Percentiles rank a stretch among this genome's conserved stretches.
phyloP scores from a whole-genome alignment of 2,888 invertebrate genomes.

The Cerastoderma edule region DNA sequence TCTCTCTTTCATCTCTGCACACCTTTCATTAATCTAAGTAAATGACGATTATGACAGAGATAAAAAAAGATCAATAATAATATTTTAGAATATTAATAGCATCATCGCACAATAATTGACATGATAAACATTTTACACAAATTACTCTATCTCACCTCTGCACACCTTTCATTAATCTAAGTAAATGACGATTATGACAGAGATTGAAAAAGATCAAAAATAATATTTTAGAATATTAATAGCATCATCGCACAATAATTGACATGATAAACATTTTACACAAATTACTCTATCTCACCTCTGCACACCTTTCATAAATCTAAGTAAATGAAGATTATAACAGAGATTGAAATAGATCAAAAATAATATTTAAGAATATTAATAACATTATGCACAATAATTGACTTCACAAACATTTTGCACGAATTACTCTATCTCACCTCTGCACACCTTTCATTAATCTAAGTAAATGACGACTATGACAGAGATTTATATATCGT shows the following conservation, averaged over 20 bases:
- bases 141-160: no score
- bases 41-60: slow-evolving; percentile 3
- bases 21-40: background rate
- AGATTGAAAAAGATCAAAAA: no score
- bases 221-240: no score
- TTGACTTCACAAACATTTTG: no score
- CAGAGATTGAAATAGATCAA: background rate
- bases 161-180: background rate
- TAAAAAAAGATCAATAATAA: background rate
- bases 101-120: background rate
- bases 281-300: background rate
- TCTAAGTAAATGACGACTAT: no score
- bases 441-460: no score
- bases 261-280: no score
- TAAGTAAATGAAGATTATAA: background rate
- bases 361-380: no score
- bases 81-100: background rate
- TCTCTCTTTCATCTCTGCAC: slow-evolving; percentile 17
- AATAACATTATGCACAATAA: no score
- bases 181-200: background rate
- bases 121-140: slow-evolving; percentile 2
- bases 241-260: no score
- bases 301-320: slow-evolving; percentile 7
- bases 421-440: no score
- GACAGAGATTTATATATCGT: no score